A percentile compares a stretch with the other conserved stretches of the same genome.
Evolutionary conservation across 1,140 invertebrate genomes (phyloP).

Genomic region (Scaptomyza hsui): DNA sequence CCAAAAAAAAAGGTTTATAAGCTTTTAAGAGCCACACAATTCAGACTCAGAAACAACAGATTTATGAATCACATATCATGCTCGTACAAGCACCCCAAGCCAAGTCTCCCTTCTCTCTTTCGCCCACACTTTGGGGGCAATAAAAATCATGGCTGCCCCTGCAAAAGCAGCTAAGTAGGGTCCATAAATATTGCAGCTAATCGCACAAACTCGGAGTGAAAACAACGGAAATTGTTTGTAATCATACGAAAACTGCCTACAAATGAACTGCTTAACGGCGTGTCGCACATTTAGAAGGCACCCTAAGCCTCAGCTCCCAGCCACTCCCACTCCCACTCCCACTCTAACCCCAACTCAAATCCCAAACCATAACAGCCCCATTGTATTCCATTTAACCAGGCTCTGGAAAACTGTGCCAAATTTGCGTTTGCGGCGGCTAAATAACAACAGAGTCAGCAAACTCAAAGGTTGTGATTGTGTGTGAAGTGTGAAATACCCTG

Average conservation of each 20-base stretch:
- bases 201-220: constrained; percentile 49
- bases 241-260: constrained; percentile 78
- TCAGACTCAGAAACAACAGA: constrained; percentile 13
- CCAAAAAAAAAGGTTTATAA: constrained; percentile 10
- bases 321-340: constrained; percentile 14
- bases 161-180: constrained; percentile 25
- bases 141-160: constrained; percentile 66
- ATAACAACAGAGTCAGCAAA: neutral
- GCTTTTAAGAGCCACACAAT: neutral
- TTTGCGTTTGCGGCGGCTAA: constrained; percentile 41
- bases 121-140: constrained; percentile 40
- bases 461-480: neutral
- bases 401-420: constrained; percentile 62
- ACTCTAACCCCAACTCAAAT: constrained; percentile 2
- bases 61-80: constrained; percentile 61
- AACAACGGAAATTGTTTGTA: constrained; percentile 62
- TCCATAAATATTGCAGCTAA: constrained; percentile 74
- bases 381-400: constrained; percentile 65
- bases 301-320: constrained; percentile 9
- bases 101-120: neutral
- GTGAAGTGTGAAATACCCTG: constrained; percentile 10
- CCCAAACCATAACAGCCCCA: constrained; percentile 28
- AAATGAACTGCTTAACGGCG: constrained; percentile 80
- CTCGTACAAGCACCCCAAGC: neutral
- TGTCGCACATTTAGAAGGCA: constrained; percentile 64